Base-by-base conservation (phyloP, 1,140 invertebrate species). In the Potamilus streckersoni region DNA sequence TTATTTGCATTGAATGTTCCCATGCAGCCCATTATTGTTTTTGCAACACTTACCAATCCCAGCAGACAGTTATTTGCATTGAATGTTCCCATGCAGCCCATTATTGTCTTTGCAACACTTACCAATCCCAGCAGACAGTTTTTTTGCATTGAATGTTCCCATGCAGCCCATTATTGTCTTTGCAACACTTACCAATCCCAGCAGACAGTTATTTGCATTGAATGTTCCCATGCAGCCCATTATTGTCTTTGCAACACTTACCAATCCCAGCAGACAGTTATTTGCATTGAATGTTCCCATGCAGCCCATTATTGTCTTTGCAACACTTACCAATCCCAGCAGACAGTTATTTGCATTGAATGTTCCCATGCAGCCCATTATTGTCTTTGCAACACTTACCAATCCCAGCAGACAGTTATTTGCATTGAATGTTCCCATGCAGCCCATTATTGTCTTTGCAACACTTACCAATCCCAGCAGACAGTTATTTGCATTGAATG, bases 381-480 rank as follows among this genome's bases (percentile, higher is more conserved):
- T 55, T 19, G 3, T 57, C 5, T 6, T 15, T 66, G 16, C 15
- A 23, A 20, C 55, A 76, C 74, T 76, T 76, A 76, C 74, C 70
- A 70, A 76, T 17, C 20, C 60, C 60, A 76, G 61, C 3, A 76
- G 63, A 60, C 74, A 70, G 38, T 63, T 70, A 20, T 59, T 64
- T 65, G 63, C 74, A 20, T 31, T 56, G n/a, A 76, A 70, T 59
- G 70, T 71, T 15, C 68, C 66, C 15, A 70, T 19, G 66, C 74
- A 76, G 6, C 74, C 74, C 20, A 69, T 71, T 4, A 76, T 55
- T 19, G 3, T 57, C 5, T 6, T 15, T 66, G 16, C 15, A 23
- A 20, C 55, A 76, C 74, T 76, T 76, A 76, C 74, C 70, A 70
- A 76, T 17, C 20, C 60, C 60, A 76, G 61, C 3, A 76, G 63